Evolutionary conservation across 2,797 vertebrate genomes (phyloP).

Genomic region (Microhierax caerulescens): DNA sequence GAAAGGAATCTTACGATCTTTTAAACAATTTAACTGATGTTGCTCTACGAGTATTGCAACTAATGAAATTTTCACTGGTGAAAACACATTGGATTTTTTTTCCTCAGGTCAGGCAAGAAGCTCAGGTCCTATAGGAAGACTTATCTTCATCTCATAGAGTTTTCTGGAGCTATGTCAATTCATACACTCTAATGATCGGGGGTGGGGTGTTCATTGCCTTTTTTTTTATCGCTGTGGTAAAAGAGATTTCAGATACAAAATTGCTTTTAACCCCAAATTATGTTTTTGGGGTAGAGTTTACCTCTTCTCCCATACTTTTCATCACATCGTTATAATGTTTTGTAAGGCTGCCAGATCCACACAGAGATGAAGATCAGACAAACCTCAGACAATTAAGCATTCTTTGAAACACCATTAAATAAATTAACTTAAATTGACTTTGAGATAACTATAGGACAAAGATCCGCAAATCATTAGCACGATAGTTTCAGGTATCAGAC

Average conservation of each 20-base stretch:
- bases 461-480: background rate
- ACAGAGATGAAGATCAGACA: slow-evolving; percentile 13
- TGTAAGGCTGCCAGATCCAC: slow-evolving; percentile 19
- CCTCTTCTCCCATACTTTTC: slow-evolving; percentile 37
- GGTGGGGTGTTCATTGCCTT: background rate
- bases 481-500: slow-evolving; percentile 7
- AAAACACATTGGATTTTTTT: background rate
- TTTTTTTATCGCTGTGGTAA: background rate
- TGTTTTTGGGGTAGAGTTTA: background rate
- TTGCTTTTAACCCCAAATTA: background rate
- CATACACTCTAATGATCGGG: background rate
- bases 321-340: slow-evolving; percentile 49
- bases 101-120: background rate
- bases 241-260: background rate
- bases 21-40: background rate
- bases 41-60: background rate
- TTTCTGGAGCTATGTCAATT: background rate
- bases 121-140: background rate
- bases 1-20: background rate
- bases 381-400: background rate
- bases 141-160: background rate
- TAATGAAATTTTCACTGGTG: background rate
- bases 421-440: slow-evolving; percentile 49
- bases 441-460: background rate
- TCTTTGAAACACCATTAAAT: slow-evolving; percentile 47